Evolutionary conservation across 2,888 invertebrate species (phyloP), one percentile per base, ranked within the genome.

Genomic region (Trissolcus japonicus): DNA sequence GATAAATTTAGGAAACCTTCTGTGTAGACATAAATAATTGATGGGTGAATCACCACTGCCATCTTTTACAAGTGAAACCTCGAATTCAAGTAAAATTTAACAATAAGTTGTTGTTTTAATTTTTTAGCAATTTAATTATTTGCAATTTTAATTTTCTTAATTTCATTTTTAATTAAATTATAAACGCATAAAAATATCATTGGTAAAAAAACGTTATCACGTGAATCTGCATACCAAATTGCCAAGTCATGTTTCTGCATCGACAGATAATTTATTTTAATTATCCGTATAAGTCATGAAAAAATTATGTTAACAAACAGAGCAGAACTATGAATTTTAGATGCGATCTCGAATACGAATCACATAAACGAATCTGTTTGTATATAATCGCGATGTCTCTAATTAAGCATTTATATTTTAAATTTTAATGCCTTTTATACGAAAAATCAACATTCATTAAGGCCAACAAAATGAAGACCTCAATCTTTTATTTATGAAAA

Each of bases 241-340:
- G 17, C 6, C 21, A 54, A 51, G 7, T 21, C 68, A 46, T 59
- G 68, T 75, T 75, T 57, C 59, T 29, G 41, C 40, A 43, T 9
- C 48, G 14, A 51, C 29, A 16, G 11, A 57, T 29, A 61, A 46
- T n/a, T 59, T 50, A n/a, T 21, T 56, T 56, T 19, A 35, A 43
- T 57, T 50, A 61, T 21, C 41, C 46, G n/a, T 55, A 46, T 61
- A 56, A 67, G 51, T 51, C 66, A 48, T 21, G 69, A 65, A 66
- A 48, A 35, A 56, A 76, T 76, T 72, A 66, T 35, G 16, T 11
- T 21, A 60, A 50, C 54, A 77, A 77, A 62, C 77, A 77, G 77
- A 77, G 73, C 77, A 73, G 67, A 77, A 73, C 73, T 68, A 61
- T 65, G 73, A 68, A 73, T 73, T 72, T 66, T 53, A 54, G 43